Conservation (phyloP, 2,797 vertebrate species). For the Schizopygopsis pylzovi region DNA sequence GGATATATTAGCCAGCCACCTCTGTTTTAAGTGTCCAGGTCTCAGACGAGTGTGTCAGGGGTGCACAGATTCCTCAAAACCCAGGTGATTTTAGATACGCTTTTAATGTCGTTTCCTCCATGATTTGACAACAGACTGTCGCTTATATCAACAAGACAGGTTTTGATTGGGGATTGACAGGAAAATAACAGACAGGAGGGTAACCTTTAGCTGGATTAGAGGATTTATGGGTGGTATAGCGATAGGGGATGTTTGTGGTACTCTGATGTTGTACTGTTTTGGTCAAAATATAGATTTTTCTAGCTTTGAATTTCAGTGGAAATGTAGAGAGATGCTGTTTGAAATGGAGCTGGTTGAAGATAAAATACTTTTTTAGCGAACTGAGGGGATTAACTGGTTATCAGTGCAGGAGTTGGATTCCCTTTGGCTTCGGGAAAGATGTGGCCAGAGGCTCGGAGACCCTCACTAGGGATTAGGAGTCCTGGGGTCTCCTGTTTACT, state of each 20-base stretch:
- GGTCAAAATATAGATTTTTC: conserved; percentile 48
- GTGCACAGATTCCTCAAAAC: conserved; percentile 21
- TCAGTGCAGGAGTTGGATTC: conserved; percentile 38
- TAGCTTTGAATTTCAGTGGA: conserved; percentile 42
- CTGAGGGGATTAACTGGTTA: conserved; percentile 52
- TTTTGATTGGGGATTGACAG: conserved; percentile 38
- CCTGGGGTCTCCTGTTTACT: conserved; percentile 39
- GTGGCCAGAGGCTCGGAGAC: conserved; percentile 40
- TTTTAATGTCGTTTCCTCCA: not conserved
- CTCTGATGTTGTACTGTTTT: conserved; percentile 29
- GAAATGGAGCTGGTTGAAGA: conserved; percentile 53
- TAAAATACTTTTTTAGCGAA: conserved; percentile 51
- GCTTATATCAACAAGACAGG: conserved; percentile 11
- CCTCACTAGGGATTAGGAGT: conserved; percentile 37
- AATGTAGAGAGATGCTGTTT: conserved; percentile 33
- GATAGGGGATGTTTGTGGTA: conserved; percentile 14
- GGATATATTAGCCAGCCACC: conserved; percentile 31
- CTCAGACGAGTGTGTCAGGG: conserved; percentile 26
- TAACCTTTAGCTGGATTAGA: conserved; percentile 51
- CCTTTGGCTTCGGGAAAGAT: conserved; percentile 40
- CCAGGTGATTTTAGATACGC: conserved; percentile 35
- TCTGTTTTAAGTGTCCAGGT: conserved; percentile 4
- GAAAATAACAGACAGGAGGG: not conserved
- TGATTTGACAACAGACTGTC: not conserved
- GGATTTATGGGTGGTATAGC: conserved; percentile 26